These are phyloP conservation scores for Oppia nitens DNA, from an alignment of 1,140 invertebrate genomes.

Conservation along the genomic window DNA sequence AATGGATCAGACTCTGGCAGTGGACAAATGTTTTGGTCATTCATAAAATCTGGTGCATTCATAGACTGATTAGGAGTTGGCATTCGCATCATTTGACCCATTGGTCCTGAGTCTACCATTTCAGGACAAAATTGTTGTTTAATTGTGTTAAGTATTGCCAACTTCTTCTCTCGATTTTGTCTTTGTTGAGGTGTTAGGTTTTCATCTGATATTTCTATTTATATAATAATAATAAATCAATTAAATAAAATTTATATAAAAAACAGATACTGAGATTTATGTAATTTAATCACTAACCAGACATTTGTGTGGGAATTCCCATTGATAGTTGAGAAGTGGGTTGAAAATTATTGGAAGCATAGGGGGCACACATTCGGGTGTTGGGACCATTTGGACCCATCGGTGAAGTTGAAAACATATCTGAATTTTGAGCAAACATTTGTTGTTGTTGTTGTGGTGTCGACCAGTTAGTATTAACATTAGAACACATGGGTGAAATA, in stretches of 20 bases:
- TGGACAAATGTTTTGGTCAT: slow-evolving; percentile 17
- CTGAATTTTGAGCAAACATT: background rate
- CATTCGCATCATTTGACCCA: slow-evolving; percentile 8
- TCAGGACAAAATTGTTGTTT: slow-evolving; percentile 68
- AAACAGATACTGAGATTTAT: background rate
- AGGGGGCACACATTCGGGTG: background rate
- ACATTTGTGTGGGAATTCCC: background rate
- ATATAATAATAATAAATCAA: background rate
- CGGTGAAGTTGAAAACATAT: background rate
- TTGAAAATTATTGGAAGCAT: background rate
- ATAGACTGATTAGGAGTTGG: background rate
- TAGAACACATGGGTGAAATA: slow-evolving; percentile 7
- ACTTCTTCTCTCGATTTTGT: slow-evolving; percentile 74
- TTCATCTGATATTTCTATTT: slow-evolving; percentile 74
- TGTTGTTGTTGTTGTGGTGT: background rate
- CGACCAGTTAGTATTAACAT: slow-evolving; percentile 8
- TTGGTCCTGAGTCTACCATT: slow-evolving; percentile 31
- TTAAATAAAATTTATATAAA: background rate
- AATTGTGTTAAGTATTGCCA: slow-evolving; percentile 79
- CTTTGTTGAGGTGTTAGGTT: slow-evolving; percentile 83
- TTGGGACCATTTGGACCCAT: background rate
- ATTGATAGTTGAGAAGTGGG: background rate
- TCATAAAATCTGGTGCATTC: slow-evolving; percentile 1
- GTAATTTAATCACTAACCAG: background rate
- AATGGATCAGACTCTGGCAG: slow-evolving; percentile 22